Conservation (phyloP, 2,113 vertebrate genomes). For the Platanista minor region DNA sequence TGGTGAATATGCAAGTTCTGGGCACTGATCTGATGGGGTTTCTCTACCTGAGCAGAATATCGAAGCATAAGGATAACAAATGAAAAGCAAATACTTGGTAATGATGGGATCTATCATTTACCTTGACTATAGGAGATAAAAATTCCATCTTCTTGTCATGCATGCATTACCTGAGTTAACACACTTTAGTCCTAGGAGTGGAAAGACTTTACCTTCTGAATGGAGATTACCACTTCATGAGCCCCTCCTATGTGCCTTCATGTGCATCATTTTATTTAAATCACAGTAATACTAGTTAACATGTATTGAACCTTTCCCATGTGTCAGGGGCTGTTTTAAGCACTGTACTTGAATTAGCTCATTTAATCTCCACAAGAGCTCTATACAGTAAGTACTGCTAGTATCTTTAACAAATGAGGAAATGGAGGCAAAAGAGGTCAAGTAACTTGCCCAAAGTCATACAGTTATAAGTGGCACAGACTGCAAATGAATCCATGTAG, state of each 20-base stretch:
- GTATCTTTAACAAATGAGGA: background rate
- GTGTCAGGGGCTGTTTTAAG: background rate
- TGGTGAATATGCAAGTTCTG: slow-evolving; percentile 50
- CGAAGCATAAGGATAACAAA: slow-evolving; percentile 19
- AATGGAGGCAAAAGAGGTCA: background rate
- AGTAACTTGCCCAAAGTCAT: background rate
- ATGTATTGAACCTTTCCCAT: background rate
- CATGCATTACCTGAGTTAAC: background rate
- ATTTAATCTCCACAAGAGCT: background rate
- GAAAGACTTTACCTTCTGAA: background rate
- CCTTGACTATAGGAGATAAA: slow-evolving; percentile 11
- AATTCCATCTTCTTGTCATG: background rate
- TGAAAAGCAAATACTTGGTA: slow-evolving; percentile 37
- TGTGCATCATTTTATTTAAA: background rate
- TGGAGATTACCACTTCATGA: background rate
- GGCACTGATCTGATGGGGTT: background rate
- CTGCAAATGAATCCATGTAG: background rate
- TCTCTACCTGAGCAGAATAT: slow-evolving; percentile 27
- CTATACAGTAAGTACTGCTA: background rate
- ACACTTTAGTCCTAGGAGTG: background rate
- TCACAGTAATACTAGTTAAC: background rate
- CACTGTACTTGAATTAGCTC: background rate
- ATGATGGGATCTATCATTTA: slow-evolving; percentile 10
- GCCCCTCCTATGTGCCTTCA: background rate
- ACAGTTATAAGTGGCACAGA: background rate